Base-by-base conservation (phyloP, 2,113 vertebrate genomes). In the Zootoca vivipara region DNA sequence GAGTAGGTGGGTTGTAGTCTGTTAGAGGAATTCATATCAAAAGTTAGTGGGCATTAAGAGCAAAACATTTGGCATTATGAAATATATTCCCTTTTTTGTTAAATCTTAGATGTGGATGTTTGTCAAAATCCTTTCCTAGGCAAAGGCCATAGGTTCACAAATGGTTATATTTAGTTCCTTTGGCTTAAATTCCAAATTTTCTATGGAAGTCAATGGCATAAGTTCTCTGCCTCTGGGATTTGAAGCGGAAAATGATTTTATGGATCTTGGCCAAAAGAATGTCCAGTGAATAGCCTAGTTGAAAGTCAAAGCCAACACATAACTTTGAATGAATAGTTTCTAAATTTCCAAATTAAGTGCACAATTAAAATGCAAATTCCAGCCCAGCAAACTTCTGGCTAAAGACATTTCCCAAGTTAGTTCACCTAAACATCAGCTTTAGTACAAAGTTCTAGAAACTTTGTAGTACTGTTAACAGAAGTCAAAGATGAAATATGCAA, bases 231-330 rank as follows among this genome's bases (percentile, higher is more conserved):
- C 1, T 38, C 92, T 81, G 18, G 72, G 26, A 64, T 38, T 64
- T 74, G 72, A 26, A 58, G 20, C 18, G 22, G 58, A 89, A 89
- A 65, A 86, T 83, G 42, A 62, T 0, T 85, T 83, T 90, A 85
- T 80, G 70, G 9, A 62, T 90, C 86, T 90, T 82, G 90, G 42
- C 78, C 40, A 46, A 87, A 18, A 90, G 40, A 78, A 26, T 74
- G 90, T 92, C 74, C 89, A 84, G 83, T 92, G 73, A 92, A 82
- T 80, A 90, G 88, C 87, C 89, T 74, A 92, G 80, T 7, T 72
- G 85, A 90, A 78, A 85, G 30, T 72, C 69, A 83, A 92, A 28
- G 81, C 58, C 82, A 81, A 62, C 90, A 69, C 79, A 33, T 67
- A 82, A 92, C 88, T 92, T 91, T 86, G 87, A 89, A 83, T 80